phyloP scores from a whole-genome alignment of 2,797 vertebrate species.

The Chloroceryle inda region DNA sequence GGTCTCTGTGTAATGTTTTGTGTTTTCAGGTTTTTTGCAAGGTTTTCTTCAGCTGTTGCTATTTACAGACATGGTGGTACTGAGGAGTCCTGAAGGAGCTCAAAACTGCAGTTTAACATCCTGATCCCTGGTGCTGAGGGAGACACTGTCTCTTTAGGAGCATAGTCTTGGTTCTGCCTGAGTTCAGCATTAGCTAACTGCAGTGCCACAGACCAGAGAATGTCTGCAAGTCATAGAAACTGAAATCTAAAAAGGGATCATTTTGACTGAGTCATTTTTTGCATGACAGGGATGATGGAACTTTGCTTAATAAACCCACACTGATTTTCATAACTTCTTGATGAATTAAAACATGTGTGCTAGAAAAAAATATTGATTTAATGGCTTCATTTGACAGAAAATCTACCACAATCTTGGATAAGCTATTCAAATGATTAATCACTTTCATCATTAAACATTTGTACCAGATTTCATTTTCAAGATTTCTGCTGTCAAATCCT shows the following conservation, averaged over 20 bases:
- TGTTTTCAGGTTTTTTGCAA: fast-evolving
- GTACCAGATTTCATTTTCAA: not conserved
- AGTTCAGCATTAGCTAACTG: not conserved
- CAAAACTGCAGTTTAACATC: not conserved
- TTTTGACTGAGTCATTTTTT: constrained; percentile 33
- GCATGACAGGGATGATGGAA: not conserved
- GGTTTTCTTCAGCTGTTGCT: not conserved
- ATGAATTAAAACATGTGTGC: constrained; percentile 7
- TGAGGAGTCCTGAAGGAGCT: not conserved
- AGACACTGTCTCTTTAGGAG: not conserved
- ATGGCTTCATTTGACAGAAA: constrained; percentile 11
- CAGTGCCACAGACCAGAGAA: not conserved
- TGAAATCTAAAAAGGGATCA: not conserved
- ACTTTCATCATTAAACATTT: not conserved
- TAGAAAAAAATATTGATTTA: not conserved
- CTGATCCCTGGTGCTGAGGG: not conserved
- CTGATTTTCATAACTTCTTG: not conserved
- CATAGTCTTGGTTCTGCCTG: not conserved
- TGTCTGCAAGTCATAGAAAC: not conserved
- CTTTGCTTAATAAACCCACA: not conserved
- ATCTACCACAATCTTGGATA: not conserved
- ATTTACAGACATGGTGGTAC: not conserved
- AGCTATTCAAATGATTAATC: constrained; percentile 23
- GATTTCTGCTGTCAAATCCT: constrained; percentile 8
- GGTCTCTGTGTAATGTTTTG: fast-evolving